Evolutionary conservation across 2,113 vertebrate species (phyloP).

Genomic region (Oceanodroma tethys): DNA sequence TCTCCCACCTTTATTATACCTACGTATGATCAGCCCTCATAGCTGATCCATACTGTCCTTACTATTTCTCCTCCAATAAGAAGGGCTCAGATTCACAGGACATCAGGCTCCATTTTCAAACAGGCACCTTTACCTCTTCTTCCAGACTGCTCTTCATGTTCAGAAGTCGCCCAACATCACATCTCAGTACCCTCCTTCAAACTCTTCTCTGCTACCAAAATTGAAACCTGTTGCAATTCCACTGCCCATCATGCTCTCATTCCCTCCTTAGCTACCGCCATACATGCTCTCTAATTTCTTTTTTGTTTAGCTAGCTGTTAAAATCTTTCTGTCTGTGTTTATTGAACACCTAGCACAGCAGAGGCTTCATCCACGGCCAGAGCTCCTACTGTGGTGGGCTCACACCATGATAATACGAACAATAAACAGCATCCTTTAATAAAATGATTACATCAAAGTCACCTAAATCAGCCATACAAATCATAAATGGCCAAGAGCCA

Average conservation of each 20-base stretch:
- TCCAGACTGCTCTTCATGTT: neutral
- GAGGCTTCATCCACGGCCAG: neutral
- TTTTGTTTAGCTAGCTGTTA: neutral
- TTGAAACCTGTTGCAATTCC: neutral
- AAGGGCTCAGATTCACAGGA: neutral
- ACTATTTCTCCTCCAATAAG: neutral
- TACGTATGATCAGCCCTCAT: neutral
- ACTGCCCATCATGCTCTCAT: neutral
- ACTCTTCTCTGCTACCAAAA: neutral
- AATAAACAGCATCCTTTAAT: neutral
- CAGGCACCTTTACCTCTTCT: neutral
- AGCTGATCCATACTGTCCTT: neutral
- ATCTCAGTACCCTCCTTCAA: neutral
- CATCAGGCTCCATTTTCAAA: neutral
- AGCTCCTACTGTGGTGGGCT: neutral
- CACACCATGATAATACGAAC: neutral
- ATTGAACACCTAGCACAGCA: neutral
- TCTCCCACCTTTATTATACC: neutral
- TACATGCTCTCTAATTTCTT: neutral
- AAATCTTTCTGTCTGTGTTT: neutral
- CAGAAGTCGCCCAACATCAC: neutral
- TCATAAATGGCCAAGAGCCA: neutral
- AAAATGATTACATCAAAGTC: neutral
- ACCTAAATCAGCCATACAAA: neutral
- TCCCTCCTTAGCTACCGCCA: neutral